phyloP scores from a whole-genome alignment of 1,140 invertebrate species.

The Wiebesia pumilae region DNA sequence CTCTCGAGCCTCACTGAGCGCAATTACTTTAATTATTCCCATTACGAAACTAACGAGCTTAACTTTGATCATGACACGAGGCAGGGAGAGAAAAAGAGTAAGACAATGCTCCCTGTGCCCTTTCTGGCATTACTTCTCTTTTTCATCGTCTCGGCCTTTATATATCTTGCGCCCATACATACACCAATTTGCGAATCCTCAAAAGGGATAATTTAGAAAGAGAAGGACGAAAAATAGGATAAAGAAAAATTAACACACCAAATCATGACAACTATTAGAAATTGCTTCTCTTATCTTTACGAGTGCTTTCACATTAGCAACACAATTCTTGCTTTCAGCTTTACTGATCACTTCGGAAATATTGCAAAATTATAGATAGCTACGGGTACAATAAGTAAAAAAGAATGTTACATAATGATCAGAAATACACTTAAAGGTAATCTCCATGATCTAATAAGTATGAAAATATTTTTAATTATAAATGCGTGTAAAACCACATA shows the following conservation, averaged over 20 bases:
- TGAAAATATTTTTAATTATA: too few species aligned
- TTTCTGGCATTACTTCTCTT: conserved; percentile 6
- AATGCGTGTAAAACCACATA: too few species aligned
- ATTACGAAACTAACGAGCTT: conserved; percentile 44
- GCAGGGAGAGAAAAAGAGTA: conserved; percentile 12
- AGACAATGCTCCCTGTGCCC: conserved; percentile 8
- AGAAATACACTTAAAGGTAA: too few species aligned
- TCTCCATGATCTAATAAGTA: too few species aligned
- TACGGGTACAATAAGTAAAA: background rate
- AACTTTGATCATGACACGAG: conserved; percentile 28
- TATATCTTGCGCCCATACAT: background rate
- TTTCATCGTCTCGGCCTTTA: background rate
- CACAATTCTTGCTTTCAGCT: background rate
- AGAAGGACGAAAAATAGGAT: background rate
- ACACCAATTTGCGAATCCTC: background rate
- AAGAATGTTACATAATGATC: background rate
- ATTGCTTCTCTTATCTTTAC: conserved; percentile 10
- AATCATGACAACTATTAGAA: conserved; percentile 33
- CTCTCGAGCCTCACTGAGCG: conserved; percentile 5
- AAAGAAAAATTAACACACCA: conserved; percentile 39
- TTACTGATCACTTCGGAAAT: background rate
- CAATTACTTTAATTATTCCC: conserved; percentile 46
- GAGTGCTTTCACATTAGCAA: background rate
- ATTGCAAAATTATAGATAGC: background rate
- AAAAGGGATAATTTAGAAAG: background rate